phyloP scores from a whole-genome alignment of 2,797 vertebrate species.

The Rhinella marina region DNA sequence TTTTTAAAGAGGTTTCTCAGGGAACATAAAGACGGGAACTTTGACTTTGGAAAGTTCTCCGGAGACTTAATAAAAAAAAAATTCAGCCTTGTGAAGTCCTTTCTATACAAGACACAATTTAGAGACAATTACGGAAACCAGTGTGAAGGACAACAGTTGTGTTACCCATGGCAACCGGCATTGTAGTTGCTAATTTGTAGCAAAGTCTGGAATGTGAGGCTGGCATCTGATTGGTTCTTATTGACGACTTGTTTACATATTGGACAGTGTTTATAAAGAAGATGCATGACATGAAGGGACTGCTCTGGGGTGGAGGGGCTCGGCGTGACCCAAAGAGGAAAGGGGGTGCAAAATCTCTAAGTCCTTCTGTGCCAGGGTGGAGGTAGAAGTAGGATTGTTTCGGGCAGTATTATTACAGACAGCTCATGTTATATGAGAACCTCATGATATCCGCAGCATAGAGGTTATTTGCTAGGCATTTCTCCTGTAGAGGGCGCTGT shows the following conservation, averaged over 20 bases:
- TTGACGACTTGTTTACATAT: background rate
- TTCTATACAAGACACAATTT: background rate
- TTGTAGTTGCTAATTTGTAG: background rate
- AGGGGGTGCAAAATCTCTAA: background rate
- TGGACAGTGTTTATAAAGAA: background rate
- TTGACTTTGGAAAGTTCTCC: slow-evolving; percentile 30
- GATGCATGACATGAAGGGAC: background rate
- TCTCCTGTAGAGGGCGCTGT: too few species aligned
- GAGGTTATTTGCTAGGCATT: too few species aligned
- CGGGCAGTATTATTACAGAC: too few species aligned
- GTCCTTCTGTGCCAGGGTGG: background rate
- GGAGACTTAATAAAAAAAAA: slow-evolving; percentile 10
- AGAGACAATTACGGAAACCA: background rate
- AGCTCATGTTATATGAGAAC: too few species aligned
- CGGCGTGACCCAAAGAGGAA: background rate
- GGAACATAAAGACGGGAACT: slow-evolving; percentile 10
- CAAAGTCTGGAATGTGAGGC: too few species aligned
- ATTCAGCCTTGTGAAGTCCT: background rate
- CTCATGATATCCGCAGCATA: too few species aligned
- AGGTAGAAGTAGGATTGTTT: background rate
- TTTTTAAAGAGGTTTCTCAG: slow-evolving; percentile 33
- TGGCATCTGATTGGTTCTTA: background rate
- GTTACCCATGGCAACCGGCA: background rate
- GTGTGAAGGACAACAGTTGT: background rate
- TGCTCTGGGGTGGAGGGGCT: background rate